These are phyloP conservation scores for Xestia c-nigrum DNA, from an alignment of 2,888 invertebrate species.

Conservation along the genomic window DNA sequence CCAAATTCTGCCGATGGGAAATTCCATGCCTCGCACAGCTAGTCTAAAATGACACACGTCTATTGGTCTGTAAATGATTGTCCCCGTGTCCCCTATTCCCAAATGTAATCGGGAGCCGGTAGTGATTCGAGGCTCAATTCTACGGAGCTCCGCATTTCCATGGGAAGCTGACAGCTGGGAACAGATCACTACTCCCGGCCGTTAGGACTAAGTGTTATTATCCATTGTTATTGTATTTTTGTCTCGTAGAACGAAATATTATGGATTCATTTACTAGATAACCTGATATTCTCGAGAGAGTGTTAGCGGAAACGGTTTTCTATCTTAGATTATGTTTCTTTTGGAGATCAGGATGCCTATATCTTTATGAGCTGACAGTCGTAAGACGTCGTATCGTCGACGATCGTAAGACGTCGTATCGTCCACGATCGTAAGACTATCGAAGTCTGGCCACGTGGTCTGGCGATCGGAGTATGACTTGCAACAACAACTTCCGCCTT, in stretches of 20 bases:
- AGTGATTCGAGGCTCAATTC: slow-evolving; percentile 30
- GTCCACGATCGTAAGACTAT: no score
- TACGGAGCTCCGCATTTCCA: slow-evolving; percentile 14
- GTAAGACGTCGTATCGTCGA: no score
- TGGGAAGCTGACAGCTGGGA: slow-evolving; percentile 52
- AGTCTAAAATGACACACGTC: not conserved
- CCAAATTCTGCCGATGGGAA: not conserved
- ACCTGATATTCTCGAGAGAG: not conserved
- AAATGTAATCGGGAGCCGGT: slow-evolving; percentile 32
- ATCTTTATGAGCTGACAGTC: not conserved
- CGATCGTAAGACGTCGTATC: no score
- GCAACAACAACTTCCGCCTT: no score
- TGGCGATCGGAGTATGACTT: not conserved
- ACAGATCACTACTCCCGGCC: slow-evolving; percentile 26
- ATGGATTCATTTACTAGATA: slow-evolving; percentile 4
- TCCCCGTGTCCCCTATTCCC: slow-evolving; percentile 17
- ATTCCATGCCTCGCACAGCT: not conserved
- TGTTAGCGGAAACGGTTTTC: not conserved
- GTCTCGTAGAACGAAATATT: not conserved
- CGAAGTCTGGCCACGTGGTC: no score
- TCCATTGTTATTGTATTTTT: slow-evolving; percentile 18
- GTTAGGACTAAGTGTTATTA: slow-evolving; percentile 26
- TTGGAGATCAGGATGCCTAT: not conserved
- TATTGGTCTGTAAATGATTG: slow-evolving; percentile 30
- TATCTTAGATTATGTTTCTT: not conserved